phyloP scores from a whole-genome alignment of 1,140 invertebrate species.

The Philopotamus ludificatus region DNA sequence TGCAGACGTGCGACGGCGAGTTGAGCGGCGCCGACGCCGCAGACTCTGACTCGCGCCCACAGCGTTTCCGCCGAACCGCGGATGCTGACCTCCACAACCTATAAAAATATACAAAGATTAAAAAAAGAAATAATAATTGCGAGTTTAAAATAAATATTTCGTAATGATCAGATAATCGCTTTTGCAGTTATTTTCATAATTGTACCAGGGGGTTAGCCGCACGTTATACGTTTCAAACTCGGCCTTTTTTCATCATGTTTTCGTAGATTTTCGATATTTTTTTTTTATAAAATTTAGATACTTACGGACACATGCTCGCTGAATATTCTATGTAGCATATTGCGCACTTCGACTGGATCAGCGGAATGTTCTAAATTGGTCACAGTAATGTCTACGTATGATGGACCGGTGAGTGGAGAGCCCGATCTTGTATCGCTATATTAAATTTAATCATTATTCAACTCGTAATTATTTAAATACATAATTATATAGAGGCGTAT shows the following conservation, averaged over 20 bases:
- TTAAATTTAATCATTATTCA: too few species aligned
- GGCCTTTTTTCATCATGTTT: neutral
- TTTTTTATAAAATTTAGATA: neutral
- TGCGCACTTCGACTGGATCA: slow-evolving; percentile 43
- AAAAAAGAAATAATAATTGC: neutral
- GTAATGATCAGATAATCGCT: neutral
- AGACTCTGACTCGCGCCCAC: slow-evolving; percentile 47
- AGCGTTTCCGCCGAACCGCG: slow-evolving; percentile 49
- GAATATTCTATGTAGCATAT: slow-evolving; percentile 39
- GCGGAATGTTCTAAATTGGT: slow-evolving; percentile 50
- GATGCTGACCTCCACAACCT: slow-evolving; percentile 46
- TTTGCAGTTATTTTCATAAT: neutral
- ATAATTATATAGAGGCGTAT: neutral
- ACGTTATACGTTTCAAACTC: neutral
- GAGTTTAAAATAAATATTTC: neutral
- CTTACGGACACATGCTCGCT: slow-evolving; percentile 40
- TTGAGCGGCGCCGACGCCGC: slow-evolving; percentile 60
- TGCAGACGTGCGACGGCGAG: slow-evolving; percentile 80
- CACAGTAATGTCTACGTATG: slow-evolving; percentile 45
- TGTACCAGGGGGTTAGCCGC: neutral
- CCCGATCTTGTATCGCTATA: slow-evolving; percentile 35
- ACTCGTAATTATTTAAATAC: too few species aligned
- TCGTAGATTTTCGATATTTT: neutral
- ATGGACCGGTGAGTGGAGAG: slow-evolving; percentile 32
- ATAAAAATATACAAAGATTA: neutral